Base-by-base conservation (phyloP, 2,113 vertebrate species). In the Chloroceryle aenea region DNA sequence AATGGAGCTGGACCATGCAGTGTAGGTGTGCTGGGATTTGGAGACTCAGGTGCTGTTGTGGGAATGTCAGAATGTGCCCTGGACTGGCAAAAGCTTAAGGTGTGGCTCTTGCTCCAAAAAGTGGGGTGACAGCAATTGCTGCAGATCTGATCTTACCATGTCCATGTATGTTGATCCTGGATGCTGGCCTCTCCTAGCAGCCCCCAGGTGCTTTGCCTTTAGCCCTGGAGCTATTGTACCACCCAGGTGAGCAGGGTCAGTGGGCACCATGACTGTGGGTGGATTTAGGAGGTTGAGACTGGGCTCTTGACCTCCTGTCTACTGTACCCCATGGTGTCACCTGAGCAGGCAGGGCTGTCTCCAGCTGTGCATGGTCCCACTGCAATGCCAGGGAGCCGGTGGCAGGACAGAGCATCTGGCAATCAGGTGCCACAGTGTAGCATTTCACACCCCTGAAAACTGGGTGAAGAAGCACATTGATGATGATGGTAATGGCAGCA, bases 301-400 rank as follows among this genome's bases (percentile, higher is more conserved):
- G 61, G 30, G 69, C 29, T 56, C 8, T 89, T 34, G 36, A 14
- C 40, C 40, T 66, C 5, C 2, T 30, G 7, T 17, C 25, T 25
- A 20, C 40, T 68, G 17, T 29, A 38, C 9, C 2, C 2, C 7
- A 3, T 27, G 43, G 16, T 43, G 12, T 22, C 34, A 8, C 73
- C 32, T 18, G 58, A 36, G 14, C 18, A 53, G 47, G 36, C 16
- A 19, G 64, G 15, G 27, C 34, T 76, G 38, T 52, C n/a, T 13
- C 36, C 0, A 3, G 6, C 30, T 72, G 22, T 17, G 27, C 7
- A 2, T 0, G 3, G 12, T 52, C 53, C 62, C 21, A 2, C 4
- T 3, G 32, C n/a, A 29, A 47, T 1, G 6, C 7, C 40, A 16
- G 50, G 53, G 21, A 21, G 16, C 7, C 16, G 19, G 40, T 18